Base-by-base conservation (phyloP, 2,113 vertebrate genomes). In the Tychaedon coryphoeus region DNA sequence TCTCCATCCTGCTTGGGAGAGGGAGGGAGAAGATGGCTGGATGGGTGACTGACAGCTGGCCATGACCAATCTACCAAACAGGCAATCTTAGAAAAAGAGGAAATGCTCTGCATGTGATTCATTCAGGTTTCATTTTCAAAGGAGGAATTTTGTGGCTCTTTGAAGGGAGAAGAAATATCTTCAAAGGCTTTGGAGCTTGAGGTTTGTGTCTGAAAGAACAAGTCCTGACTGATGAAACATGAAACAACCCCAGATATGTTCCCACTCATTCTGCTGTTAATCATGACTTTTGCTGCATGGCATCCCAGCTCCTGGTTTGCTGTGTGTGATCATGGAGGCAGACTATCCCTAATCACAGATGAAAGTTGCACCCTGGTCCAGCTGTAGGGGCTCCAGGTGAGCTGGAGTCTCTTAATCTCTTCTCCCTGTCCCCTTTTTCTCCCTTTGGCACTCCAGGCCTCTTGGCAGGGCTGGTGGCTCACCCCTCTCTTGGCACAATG, bases 61-160 rank as follows among this genome's bases (percentile, higher is more conserved):
- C 14, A 14, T 2, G 7, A 31, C 45, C 40, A 50, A 7, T 48
- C 26, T 23, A 4, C 50, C n/a, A 8, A 11, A 9, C 0, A 23
- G 31, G 25, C 14, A 70, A 19, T 12, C n/a, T 56, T 23, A 47
- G 42, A 53, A 61, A 17, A 61, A 28, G 43, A 67, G 19, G 36
- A 80, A 81, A 28, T 4, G 0, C 26, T 38, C 45, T 62, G 47
- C n/a, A 6, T 10, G 43, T 29, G 9, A 10, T 69, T 70, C 20
- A 85, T 56, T 38, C 15, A 19, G 2, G 29, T 40, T 76, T 48
- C 3, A 14, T 85, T 66, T 86, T 45, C 17, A 34, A 14, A 85
- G 28, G 42, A 72, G 23, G 20, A 79, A 34, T 2, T 67, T 34
- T 47, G 53, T 75, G 45, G 15, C 48, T 75, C 15, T 74, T 84